A percentile compares a stretch with the other conserved stretches of the same genome.
These are phyloP conservation scores for Coranthus polyacanthus DNA, from an alignment of 2,797 vertebrate genomes.

Conservation along the genomic window DNA sequence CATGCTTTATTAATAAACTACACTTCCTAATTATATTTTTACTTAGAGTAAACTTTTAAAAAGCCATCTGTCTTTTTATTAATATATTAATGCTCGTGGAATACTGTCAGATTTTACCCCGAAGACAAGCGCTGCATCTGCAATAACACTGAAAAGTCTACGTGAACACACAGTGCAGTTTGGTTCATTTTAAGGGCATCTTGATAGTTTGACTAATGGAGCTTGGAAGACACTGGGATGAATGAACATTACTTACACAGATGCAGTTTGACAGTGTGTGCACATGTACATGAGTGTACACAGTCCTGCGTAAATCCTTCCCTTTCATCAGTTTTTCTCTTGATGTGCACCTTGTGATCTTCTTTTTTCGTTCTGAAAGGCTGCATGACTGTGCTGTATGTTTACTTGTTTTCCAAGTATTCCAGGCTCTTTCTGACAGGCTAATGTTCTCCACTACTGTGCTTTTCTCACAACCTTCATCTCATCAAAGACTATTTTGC, in stretches of 20 bases:
- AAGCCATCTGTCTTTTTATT: background rate
- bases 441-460: background rate
- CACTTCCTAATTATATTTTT: background rate
- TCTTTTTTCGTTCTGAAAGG: too few relatives aligned
- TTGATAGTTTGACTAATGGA: conserved; percentile 45
- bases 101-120: background rate
- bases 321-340: conserved; percentile 16
- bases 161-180: conserved; percentile 21
- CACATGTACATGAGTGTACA: conserved; percentile 19
- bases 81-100: background rate
- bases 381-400: too few relatives aligned
- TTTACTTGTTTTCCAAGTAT: too few relatives aligned
- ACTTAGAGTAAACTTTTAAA: background rate
- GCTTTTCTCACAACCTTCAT: background rate
- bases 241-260: conserved; percentile 38
- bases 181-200: conserved; percentile 49
- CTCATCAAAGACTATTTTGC: conserved; percentile 33
- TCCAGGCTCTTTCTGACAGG: too few relatives aligned
- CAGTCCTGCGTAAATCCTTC: conserved; percentile 22
- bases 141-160: background rate
- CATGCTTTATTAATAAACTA: background rate
- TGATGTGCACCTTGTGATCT: too few relatives aligned
- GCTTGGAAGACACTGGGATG: conserved; percentile 34
- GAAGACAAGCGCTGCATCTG: conserved; percentile 13
- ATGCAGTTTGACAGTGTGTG: conserved; percentile 24